Percentiles rank a stretch among this genome's conserved stretches.
These are phyloP conservation scores for Synergus umbraculus DNA, from an alignment of 2,888 invertebrate species.

Conservation along the genomic window DNA sequence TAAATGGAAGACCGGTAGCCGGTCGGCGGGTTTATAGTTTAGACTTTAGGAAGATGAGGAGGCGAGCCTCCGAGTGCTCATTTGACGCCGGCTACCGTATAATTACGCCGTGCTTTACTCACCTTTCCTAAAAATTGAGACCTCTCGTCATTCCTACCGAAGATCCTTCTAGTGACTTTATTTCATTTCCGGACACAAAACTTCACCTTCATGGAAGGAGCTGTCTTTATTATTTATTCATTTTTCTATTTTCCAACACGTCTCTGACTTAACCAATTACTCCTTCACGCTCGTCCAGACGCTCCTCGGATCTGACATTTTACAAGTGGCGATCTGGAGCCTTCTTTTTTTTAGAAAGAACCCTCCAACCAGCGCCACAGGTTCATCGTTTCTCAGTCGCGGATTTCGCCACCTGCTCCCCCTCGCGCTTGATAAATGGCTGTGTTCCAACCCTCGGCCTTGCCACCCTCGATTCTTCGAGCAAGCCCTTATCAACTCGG, in stretches of 20 bases:
- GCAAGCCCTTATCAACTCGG: slow-evolving; percentile 69
- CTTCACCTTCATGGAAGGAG: not conserved
- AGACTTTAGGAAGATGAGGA: slow-evolving; percentile 68
- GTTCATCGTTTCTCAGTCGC: slow-evolving; percentile 60
- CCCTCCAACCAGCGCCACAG: slow-evolving; percentile 42
- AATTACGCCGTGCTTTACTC: slow-evolving; percentile 70
- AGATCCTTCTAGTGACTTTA: slow-evolving; percentile 10
- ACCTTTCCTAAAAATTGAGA: slow-evolving; percentile 57
- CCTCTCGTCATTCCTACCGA: slow-evolving; percentile 46
- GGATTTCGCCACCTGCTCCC: slow-evolving; percentile 70
- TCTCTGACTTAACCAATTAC: slow-evolving; percentile 33
- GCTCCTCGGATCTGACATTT: slow-evolving; percentile 53
- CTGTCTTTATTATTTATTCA: not conserved
- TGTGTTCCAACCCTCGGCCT: slow-evolving; percentile 62
- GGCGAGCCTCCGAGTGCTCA: slow-evolving; percentile 50
- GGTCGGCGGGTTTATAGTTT: slow-evolving; percentile 71
- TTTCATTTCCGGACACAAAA: not conserved
- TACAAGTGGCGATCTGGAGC: slow-evolving; percentile 57
- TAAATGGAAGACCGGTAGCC: slow-evolving; percentile 75
- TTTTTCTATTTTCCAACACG: not conserved
- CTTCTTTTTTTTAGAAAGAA: slow-evolving; percentile 51
- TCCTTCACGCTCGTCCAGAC: slow-evolving; percentile 40
- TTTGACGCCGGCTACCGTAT: slow-evolving; percentile 74
- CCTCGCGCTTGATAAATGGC: slow-evolving; percentile 70
- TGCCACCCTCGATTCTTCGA: slow-evolving; percentile 53